These are phyloP conservation scores for Argyrosomus japonicus DNA, from an alignment of 2,113 vertebrate genomes.

Conservation along the genomic window DNA sequence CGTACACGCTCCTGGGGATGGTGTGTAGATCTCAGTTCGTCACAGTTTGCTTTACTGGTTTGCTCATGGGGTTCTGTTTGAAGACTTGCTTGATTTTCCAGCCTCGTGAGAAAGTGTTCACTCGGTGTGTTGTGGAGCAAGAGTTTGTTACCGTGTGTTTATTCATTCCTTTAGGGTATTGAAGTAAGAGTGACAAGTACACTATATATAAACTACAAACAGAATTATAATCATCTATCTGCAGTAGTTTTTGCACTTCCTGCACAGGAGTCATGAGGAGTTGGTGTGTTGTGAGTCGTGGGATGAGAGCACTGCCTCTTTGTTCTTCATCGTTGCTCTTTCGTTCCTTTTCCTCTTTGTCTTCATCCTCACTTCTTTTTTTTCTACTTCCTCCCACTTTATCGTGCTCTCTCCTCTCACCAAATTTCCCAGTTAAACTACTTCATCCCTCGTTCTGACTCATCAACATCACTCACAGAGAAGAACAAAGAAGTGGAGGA, in stretches of 20 bases:
- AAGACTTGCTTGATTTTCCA: constrained; percentile 42
- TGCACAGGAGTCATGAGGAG: background rate
- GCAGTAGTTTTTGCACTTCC: constrained; percentile 17
- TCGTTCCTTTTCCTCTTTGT: constrained; percentile 38
- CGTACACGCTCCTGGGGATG: constrained; percentile 27
- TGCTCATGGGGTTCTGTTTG: constrained; percentile 45
- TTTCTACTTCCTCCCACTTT: constrained; percentile 48
- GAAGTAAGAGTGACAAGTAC: constrained; percentile 24
- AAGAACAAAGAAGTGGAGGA: constrained; percentile 56
- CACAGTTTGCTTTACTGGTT: constrained; percentile 38
- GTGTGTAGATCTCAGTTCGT: constrained; percentile 31
- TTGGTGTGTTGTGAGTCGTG: background rate
- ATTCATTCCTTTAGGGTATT: background rate
- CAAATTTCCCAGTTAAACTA: constrained; percentile 50
- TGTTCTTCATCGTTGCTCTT: constrained; percentile 34
- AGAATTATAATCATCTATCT: constrained; percentile 28
- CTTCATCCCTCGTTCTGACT: constrained; percentile 64
- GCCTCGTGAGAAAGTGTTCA: constrained; percentile 13
- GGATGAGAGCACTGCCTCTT: constrained; percentile 17
- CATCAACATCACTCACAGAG: constrained; percentile 51
- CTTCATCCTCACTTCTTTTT: constrained; percentile 33
- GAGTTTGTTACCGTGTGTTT: background rate
- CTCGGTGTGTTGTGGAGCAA: background rate
- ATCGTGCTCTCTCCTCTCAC: constrained; percentile 22
- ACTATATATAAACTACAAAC: constrained; percentile 44